Evolutionary conservation across 1,140 invertebrate genomes (phyloP).

Genomic region (Sycobia sp.): DNA sequence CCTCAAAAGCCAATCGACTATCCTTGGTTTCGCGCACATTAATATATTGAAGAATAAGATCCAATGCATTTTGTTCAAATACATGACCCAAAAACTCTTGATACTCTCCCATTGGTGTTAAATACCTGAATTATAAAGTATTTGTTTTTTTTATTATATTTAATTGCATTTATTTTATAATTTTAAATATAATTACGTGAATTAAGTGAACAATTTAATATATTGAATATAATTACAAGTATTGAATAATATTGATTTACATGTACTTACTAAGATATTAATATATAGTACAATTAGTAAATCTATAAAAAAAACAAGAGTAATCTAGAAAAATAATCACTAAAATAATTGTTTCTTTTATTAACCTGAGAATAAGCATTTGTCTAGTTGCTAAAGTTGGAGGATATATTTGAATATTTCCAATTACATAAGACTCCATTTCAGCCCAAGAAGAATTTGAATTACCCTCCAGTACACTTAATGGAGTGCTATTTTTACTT

Average conservation of each 20-base stretch:
- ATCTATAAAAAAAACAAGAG: neutral
- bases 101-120: conserved; percentile 95
- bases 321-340: neutral
- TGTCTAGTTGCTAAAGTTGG: conserved; percentile 85
- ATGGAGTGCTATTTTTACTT: conserved; percentile 39
- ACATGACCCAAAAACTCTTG: conserved; percentile 93
- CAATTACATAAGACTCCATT: conserved; percentile 86
- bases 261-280: too few relatives aligned
- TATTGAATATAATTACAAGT: too few relatives aligned
- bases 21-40: conserved; percentile 87
- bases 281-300: neutral
- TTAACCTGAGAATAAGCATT: conserved; percentile 87
- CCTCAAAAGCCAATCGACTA: conserved; percentile 92
- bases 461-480: conserved; percentile 54
- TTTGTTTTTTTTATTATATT: neutral
- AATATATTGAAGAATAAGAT: conserved; percentile 89
- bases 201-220: neutral
- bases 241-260: too few relatives aligned
- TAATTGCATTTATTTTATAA: too few relatives aligned
- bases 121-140: conserved; percentile 66
- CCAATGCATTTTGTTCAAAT: conserved; percentile 89
- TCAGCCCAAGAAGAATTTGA: conserved; percentile 89
- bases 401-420: conserved; percentile 84
- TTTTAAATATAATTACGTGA: too few relatives aligned
- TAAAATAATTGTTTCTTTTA: neutral